Evolutionary conservation across 2,113 vertebrate genomes (phyloP).

Genomic region (Amblyornis subalaris): DNA sequence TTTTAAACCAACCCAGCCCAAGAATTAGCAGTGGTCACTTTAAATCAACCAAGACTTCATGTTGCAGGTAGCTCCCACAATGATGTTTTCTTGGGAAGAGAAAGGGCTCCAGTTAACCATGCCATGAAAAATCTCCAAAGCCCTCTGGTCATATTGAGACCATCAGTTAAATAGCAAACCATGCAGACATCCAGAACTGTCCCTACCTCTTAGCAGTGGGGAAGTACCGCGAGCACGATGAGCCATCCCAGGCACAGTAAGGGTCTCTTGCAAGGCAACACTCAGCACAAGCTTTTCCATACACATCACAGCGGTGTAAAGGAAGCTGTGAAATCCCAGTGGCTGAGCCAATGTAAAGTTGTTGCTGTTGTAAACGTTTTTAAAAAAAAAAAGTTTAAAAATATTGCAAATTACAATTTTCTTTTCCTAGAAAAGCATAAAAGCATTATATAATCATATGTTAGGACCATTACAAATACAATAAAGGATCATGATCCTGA

Average conservation of each 20-base stretch:
- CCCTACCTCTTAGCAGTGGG: conserved; percentile 94
- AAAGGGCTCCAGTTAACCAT: neutral
- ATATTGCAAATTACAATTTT: neutral
- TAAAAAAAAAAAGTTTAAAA: neutral
- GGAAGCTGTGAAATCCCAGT: conserved; percentile 90
- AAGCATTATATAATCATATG: neutral
- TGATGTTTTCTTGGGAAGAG: conserved; percentile 34
- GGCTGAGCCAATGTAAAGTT: conserved; percentile 90
- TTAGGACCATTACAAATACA: neutral
- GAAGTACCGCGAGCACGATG: conserved; percentile 95
- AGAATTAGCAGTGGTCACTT: conserved; percentile 26
- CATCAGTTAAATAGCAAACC: conserved; percentile 15
- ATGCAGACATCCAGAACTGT: neutral
- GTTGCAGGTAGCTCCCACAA: neutral
- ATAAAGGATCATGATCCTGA: neutral
- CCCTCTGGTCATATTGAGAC: neutral
- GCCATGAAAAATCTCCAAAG: conserved; percentile 13
- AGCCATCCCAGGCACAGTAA: conserved; percentile 97
- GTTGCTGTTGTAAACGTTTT: conserved; percentile 80
- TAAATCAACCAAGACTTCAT: conserved; percentile 17
- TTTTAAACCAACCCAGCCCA: neutral
- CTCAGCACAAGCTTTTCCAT: conserved; percentile 94
- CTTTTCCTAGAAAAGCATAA: neutral
- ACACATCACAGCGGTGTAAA: conserved; percentile 92
- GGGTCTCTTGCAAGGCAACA: conserved; percentile 96